Conservation (phyloP, 2,888 invertebrate genomes). For the Megaustenia siamemsis region DNA sequence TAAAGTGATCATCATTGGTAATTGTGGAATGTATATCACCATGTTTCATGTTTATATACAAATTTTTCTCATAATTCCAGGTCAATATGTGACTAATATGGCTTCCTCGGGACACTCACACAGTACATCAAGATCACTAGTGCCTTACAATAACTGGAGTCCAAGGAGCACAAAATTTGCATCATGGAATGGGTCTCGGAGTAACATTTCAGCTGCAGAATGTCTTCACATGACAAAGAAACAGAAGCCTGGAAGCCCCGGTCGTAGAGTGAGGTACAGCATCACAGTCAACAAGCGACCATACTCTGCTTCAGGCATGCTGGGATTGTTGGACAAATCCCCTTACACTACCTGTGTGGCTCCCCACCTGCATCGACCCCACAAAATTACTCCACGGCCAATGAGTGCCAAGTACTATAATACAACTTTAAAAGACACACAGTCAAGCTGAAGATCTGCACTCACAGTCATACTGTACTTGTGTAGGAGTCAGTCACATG, state of each 20-base stretch:
- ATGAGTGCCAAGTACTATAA: constrained; percentile 56
- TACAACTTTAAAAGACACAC: constrained; percentile 6
- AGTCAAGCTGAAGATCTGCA: not conserved
- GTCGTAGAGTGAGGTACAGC: constrained; percentile 59
- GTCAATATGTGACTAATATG: constrained; percentile 21
- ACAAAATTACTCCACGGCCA: constrained; percentile 64
- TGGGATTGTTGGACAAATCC: constrained; percentile 65
- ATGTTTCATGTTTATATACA: not conserved
- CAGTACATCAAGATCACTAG: constrained; percentile 17
- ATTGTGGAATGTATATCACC: not conserved
- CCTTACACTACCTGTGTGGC: constrained; percentile 70
- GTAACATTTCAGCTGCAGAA: constrained; percentile 60
- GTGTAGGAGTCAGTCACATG: not conserved
- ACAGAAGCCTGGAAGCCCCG: constrained; percentile 60
- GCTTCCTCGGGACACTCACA: constrained; percentile 1
- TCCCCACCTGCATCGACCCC: constrained; percentile 65
- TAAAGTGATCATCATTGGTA: not conserved
- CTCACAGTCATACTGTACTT: not conserved
- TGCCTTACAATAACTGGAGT: constrained; percentile 19
- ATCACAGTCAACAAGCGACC: constrained; percentile 74
- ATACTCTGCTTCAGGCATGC: constrained; percentile 70
- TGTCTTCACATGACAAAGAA: constrained; percentile 62
- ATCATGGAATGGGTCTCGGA: constrained; percentile 54
- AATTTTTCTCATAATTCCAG: constrained; percentile 11
- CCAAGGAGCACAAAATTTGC: constrained; percentile 53